A percentile compares a stretch with the other conserved stretches of the same genome.
These are phyloP conservation scores for Brachionus calyciflorus DNA, from an alignment of 1,140 invertebrate genomes.

Conservation along the genomic window DNA sequence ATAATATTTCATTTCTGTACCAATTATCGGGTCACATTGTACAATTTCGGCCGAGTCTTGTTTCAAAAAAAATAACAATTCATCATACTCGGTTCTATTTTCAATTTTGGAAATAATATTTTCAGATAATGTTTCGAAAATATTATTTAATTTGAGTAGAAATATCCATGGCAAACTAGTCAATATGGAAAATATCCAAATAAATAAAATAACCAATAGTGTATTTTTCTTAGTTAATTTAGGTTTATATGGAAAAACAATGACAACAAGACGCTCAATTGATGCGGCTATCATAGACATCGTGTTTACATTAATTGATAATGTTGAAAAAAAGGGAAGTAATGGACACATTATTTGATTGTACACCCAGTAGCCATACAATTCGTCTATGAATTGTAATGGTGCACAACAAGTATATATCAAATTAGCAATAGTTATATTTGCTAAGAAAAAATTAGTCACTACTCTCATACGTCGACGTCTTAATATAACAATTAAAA, in stretches of 20 bases:
- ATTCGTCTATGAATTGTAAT: constrained; percentile 14
- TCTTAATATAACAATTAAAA: constrained; percentile 29
- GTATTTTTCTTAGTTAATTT: constrained; percentile 1
- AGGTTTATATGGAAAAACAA: constrained; percentile 32
- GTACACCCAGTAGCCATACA: background rate
- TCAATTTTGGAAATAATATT: background rate
- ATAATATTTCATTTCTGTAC: constrained; percentile 1
- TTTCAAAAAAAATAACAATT: background rate
- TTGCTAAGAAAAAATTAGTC: constrained; percentile 41
- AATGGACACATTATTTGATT: constrained; percentile 16
- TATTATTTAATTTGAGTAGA: background rate
- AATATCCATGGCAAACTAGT: constrained; percentile 19
- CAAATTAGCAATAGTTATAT: constrained; percentile 44
- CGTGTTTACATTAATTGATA: constrained; percentile 41
- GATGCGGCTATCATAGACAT: constrained; percentile 40
- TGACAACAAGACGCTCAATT: constrained; percentile 22
- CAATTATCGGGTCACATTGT: background rate
- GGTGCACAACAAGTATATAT: constrained; percentile 41
- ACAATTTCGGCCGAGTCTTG: background rate
- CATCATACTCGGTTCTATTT: background rate
- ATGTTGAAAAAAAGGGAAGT: constrained; percentile 16
- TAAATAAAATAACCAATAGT: background rate
- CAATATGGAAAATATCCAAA: constrained; percentile 10
- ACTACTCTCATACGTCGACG: constrained; percentile 37
- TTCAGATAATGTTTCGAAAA: background rate